These are phyloP conservation scores for Holcopasites calliopsidis DNA, from an alignment of 1,140 invertebrate species.

Conservation along the genomic window DNA sequence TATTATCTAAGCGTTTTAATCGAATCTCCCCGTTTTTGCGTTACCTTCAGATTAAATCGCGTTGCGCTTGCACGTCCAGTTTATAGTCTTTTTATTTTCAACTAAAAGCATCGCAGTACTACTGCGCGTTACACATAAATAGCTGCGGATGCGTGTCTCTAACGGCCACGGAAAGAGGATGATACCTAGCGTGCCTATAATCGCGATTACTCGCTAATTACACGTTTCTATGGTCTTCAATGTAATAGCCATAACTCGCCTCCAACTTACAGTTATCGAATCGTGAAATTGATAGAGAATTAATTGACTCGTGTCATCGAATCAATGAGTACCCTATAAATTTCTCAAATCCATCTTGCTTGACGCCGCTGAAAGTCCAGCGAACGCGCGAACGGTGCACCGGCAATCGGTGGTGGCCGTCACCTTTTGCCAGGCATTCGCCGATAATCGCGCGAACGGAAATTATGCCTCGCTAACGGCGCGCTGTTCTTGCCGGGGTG, in stretches of 20 bases:
- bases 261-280: background rate
- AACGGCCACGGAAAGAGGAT: background rate
- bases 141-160: background rate
- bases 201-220: background rate
- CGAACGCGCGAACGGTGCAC: background rate
- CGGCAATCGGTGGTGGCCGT: conserved; percentile 1
- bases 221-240: background rate
- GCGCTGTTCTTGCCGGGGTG: conserved; percentile 27
- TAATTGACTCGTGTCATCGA: background rate
- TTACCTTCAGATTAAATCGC: background rate
- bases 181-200: background rate
- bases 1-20: background rate
- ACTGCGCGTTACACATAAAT: background rate
- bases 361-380: background rate
- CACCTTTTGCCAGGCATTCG: conserved; percentile 14
- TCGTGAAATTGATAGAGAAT: background rate
- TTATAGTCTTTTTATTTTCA: background rate
- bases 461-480: conserved; percentile 41
- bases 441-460: conserved; percentile 37
- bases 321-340: background rate
- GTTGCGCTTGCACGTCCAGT: background rate
- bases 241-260: no score
- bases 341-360: background rate
- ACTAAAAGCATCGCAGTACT: background rate
- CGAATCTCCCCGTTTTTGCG: background rate